Conservation (phyloP, 2,113 vertebrate genomes). For the Polypterus senegalus region DNA sequence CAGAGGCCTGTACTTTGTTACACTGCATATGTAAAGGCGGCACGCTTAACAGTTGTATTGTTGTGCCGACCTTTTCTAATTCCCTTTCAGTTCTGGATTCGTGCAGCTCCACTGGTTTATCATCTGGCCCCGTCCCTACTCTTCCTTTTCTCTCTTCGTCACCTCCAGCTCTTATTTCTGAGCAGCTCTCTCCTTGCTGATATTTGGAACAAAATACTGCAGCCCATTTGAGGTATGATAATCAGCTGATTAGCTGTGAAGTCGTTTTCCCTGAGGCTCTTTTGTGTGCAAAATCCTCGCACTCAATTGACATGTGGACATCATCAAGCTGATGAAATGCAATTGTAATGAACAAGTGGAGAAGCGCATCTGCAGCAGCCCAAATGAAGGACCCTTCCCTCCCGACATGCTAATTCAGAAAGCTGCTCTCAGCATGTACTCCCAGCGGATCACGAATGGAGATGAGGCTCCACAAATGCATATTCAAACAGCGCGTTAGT, state of each 20-base stretch:
- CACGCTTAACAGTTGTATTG: no score
- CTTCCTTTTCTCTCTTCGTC: no score
- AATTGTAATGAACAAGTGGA: slow-evolving; percentile 99
- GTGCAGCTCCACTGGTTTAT: no score
- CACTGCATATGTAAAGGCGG: no score
- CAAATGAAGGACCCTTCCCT: slow-evolving; percentile 88
- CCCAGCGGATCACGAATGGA: slow-evolving; percentile 83
- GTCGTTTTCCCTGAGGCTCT: slow-evolving; percentile 97
- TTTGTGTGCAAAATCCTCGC: slow-evolving; percentile 99
- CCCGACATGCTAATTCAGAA: slow-evolving; percentile 98
- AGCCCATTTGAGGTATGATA: slow-evolving; percentile 98
- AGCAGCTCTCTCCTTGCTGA: slow-evolving; percentile 36
- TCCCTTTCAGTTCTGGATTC: no score
- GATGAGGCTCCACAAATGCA: slow-evolving; percentile 85
- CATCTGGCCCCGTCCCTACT: no score
- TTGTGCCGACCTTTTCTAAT: no score
- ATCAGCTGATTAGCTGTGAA: slow-evolving; percentile 99
- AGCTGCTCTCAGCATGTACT: slow-evolving; percentile 94
- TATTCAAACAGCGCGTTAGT: slow-evolving; percentile 91
- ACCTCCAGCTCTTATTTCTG: slow-evolving; percentile 28
- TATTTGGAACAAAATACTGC: slow-evolving; percentile 61
- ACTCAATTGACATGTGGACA: slow-evolving; percentile 99
- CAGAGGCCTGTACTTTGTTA: no score
- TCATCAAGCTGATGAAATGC: slow-evolving; percentile 99
- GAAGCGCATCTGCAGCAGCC: slow-evolving; percentile 92